These are phyloP conservation scores for Rhagologus leucostigma DNA, from an alignment of 2,113 vertebrate genomes.

Conservation along the genomic window DNA sequence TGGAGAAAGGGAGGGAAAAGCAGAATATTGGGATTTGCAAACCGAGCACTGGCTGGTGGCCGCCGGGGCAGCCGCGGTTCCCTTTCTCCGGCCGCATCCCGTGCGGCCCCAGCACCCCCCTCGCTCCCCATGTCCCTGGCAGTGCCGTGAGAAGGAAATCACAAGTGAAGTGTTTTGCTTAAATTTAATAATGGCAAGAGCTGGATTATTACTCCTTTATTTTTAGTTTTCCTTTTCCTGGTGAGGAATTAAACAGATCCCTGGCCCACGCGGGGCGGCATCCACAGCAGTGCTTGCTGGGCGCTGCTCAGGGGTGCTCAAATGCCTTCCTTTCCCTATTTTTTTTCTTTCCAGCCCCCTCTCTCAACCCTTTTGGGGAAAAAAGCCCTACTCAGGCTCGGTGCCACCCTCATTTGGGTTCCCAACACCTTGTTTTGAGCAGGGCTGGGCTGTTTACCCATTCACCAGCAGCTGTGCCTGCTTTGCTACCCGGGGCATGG, in stretches of 20 bases:
- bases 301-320: not conserved
- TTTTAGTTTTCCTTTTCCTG: not conserved
- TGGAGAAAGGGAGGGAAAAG: not conserved
- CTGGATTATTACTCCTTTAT: not conserved
- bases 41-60: not conserved
- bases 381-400: not conserved
- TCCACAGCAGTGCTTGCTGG: rapidly evolving
- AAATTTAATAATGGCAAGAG: not conserved
- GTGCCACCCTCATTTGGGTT: not conserved
- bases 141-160: not conserved
- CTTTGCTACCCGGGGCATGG: not conserved
- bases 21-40: not conserved
- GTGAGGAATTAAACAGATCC: not conserved
- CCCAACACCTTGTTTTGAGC: not conserved
- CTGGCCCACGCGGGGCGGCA: rapidly evolving
- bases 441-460: not conserved
- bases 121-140: not conserved
- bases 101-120: rapidly evolving
- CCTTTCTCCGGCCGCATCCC: not conserved
- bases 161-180: not conserved
- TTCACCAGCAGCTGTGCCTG: not conserved
- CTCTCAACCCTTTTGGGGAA: not conserved
- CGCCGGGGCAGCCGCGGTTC: rapidly evolving
- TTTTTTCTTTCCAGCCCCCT: not conserved
- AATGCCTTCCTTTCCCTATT: not conserved